phyloP scores from a whole-genome alignment of 1,140 invertebrate genomes.

The Platyscapa corneri region DNA sequence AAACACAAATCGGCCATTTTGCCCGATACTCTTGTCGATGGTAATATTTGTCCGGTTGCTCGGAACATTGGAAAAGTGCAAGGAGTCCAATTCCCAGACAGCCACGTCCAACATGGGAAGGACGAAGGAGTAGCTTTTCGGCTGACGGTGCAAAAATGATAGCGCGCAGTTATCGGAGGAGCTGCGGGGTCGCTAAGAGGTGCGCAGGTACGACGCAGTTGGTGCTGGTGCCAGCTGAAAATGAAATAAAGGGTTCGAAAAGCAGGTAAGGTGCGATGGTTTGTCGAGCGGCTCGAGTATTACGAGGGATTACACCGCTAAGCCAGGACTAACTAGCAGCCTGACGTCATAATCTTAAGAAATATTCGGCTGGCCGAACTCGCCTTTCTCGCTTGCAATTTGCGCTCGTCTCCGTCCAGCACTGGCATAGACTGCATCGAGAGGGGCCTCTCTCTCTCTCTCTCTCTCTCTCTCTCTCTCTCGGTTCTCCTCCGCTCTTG shows the following conservation, averaged over 20 bases:
- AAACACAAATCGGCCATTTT: no score
- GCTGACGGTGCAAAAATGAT: not conserved
- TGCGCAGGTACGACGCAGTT: not conserved
- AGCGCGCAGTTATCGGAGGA: not conserved
- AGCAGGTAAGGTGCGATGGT: not conserved
- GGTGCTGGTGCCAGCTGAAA: not conserved
- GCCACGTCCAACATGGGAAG: no score
- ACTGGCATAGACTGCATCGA: not conserved
- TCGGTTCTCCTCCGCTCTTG: not conserved
- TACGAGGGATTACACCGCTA: conserved; percentile 73
- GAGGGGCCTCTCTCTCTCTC: conserved; percentile 5
- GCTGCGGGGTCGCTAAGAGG: not conserved
- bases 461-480: conserved; percentile 23
- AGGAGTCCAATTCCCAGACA: no score
- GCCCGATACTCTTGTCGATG: no score
- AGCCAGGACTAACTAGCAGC: conserved; percentile 68
- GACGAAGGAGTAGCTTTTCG: no score
- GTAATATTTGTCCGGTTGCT: no score
- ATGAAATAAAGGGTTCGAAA: conserved; percentile 53
- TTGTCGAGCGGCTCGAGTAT: conserved; percentile 54
- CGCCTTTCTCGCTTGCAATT: not conserved
- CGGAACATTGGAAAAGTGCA: no score
- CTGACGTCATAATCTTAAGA: conserved; percentile 74
- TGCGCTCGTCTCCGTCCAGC: not conserved
- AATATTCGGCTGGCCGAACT: conserved; percentile 60